phyloP scores from a whole-genome alignment of 2,797 vertebrate species.

The Erithacus rubecula region DNA sequence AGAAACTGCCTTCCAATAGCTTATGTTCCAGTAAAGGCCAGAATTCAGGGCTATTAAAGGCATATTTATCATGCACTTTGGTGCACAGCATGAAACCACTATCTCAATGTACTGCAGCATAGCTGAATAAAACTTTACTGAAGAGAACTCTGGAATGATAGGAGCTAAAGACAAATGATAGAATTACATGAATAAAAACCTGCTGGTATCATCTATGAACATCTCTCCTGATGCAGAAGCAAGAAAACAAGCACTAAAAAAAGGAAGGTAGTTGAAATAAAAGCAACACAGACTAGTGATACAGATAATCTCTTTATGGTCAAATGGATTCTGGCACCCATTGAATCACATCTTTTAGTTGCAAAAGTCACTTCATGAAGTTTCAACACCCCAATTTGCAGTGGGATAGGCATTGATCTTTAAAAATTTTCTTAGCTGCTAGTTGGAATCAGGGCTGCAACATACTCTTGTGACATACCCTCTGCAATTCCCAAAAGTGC shows the following conservation, averaged over 20 bases:
- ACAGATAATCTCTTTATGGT: not conserved
- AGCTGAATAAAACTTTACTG: not conserved
- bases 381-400: not conserved
- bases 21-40: not conserved
- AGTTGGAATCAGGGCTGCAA: not conserved
- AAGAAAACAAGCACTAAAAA: not conserved
- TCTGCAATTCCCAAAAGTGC: not conserved
- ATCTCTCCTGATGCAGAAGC: not conserved
- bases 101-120: not conserved
- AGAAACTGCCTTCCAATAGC: not conserved
- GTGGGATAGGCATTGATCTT: not conserved
- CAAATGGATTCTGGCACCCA: not conserved
- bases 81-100: not conserved
- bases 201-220: not conserved
- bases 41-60: not conserved
- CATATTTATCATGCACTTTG: not conserved
- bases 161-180: not conserved
- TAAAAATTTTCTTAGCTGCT: not conserved
- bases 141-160: not conserved
- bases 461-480: rapidly evolving
- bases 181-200: not conserved
- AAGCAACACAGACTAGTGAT: not conserved
- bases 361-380: not conserved
- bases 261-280: not conserved
- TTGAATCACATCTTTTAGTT: not conserved